Evolutionary conservation across 2,888 invertebrate genomes (phyloP), one percentile per base, ranked within the genome.

Genomic region (Drosophila peninsularis): DNA sequence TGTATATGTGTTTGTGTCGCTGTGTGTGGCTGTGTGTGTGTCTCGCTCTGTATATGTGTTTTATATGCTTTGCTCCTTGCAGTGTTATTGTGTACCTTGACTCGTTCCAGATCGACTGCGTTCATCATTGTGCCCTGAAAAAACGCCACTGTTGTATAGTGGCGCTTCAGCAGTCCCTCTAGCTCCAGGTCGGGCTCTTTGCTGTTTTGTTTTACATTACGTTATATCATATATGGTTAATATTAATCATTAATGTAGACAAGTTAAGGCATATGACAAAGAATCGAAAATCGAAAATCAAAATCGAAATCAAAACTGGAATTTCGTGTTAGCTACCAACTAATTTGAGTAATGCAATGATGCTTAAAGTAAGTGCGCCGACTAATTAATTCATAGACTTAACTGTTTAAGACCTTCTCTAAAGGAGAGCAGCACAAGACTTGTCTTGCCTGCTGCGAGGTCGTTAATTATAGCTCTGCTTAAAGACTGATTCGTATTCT

Each of bases 41-140:
- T 62, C 56, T 68, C 41, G 70, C 56, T 62, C 45, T 49, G 5
- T 30, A 9, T 30, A 11, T 45, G 42, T 65, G 39, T 24, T 39
- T 45, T 21, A 45, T 67, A 44, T 47, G 50, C 54, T 55, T 60
- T 27, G 45, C 45, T 34, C 64, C 73, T 68, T 62, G 50, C 57
- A 64, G 81, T 81, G 72, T 87, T 62, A 79, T 80, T 90, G 88
- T 91, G 94, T 97, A 98, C 98, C 97, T 99, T 99, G 94, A 99
- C 99, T 94, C 99, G 95, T 94, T 99, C 98, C 96, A 99, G 96
- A 95, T 99, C 99, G 94, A 99, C 98, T 92, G 99, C 98, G 95
- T 99, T 99, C 99, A 99, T 99, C 95, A 99, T 99, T 93, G 99
- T 98, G 94, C 99, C 99, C 96, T 99, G 99, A 97, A 99, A 99